Evolutionary conservation across 1,140 invertebrate genomes (phyloP).

Genomic region (Temnothorax longispinosus): DNA sequence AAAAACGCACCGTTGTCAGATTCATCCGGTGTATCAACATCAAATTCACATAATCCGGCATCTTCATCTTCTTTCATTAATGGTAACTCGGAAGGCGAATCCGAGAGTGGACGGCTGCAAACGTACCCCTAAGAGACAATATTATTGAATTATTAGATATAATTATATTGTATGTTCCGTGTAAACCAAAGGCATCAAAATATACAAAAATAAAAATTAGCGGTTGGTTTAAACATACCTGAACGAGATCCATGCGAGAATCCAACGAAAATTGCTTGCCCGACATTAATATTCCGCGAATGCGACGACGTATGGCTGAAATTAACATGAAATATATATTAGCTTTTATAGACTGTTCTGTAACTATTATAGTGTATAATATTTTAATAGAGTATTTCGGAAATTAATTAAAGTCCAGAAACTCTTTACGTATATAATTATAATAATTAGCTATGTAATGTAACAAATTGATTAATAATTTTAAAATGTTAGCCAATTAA

Average conservation of each 20-base stretch:
- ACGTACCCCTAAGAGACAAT: slow-evolving; percentile 77
- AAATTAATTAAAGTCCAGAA: background rate
- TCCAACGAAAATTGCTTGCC: slow-evolving; percentile 96
- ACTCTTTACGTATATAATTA: background rate
- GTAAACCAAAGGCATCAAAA: background rate
- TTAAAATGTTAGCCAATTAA: too few relatives aligned
- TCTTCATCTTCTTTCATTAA: slow-evolving; percentile 87
- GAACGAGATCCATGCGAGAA: slow-evolving; percentile 96
- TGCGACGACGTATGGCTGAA: slow-evolving; percentile 92
- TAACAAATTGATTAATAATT: background rate
- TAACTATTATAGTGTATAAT: background rate
- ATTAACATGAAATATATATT: slow-evolving; percentile 29
- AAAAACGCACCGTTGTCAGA: slow-evolving; percentile 70
- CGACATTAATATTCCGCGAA: slow-evolving; percentile 94
- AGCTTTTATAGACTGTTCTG: background rate
- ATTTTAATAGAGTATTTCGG: background rate
- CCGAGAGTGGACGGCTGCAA: slow-evolving; percentile 80
- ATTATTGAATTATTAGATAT: background rate
- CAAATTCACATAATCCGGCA: slow-evolving; percentile 74
- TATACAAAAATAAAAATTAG: background rate
- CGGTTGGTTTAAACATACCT: slow-evolving; percentile 83
- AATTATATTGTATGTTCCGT: background rate
- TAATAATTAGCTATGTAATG: background rate
- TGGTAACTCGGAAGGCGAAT: slow-evolving; percentile 83
- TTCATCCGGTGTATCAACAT: slow-evolving; percentile 77